These are phyloP conservation scores for Cephus pulcher DNA, from an alignment of 2,888 invertebrate genomes.

Conservation along the genomic window DNA sequence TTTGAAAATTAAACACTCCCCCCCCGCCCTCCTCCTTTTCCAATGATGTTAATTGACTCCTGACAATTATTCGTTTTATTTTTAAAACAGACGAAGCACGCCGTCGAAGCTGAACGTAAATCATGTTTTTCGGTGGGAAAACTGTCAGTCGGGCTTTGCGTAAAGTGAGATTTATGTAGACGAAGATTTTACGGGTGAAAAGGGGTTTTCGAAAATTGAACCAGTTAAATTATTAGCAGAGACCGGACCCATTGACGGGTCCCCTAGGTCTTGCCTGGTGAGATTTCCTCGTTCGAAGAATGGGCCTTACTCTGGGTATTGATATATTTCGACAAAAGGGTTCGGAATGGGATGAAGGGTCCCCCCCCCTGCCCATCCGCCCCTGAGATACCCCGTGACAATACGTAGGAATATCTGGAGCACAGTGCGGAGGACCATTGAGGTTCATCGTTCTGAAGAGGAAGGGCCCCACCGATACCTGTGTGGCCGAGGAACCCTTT, in stretches of 20 bases:
- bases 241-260: constrained; percentile 24
- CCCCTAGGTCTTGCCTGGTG: neutral
- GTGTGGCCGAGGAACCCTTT: constrained; percentile 12
- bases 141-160: constrained; percentile 6
- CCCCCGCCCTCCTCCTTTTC: too few relatives aligned
- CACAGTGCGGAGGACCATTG: too few relatives aligned
- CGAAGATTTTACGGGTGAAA: constrained; percentile 2
- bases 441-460: too few relatives aligned
- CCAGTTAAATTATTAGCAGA: constrained; percentile 39
- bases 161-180: constrained; percentile 25
- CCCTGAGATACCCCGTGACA: too few relatives aligned
- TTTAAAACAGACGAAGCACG: too few relatives aligned
- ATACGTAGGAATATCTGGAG: too few relatives aligned
- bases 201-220: constrained; percentile 30
- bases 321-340: too few relatives aligned
- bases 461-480: neutral
- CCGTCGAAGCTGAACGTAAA: neutral
- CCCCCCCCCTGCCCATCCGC: too few relatives aligned
- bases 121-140: constrained; percentile 18
- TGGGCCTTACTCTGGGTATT: neutral
- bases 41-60: too few relatives aligned
- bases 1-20: too few relatives aligned
- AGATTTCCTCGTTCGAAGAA: neutral
- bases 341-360: too few relatives aligned
- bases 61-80: too few relatives aligned